Conservation (phyloP, 2,888 invertebrate genomes). For the Saturnia pavonia region DNA sequence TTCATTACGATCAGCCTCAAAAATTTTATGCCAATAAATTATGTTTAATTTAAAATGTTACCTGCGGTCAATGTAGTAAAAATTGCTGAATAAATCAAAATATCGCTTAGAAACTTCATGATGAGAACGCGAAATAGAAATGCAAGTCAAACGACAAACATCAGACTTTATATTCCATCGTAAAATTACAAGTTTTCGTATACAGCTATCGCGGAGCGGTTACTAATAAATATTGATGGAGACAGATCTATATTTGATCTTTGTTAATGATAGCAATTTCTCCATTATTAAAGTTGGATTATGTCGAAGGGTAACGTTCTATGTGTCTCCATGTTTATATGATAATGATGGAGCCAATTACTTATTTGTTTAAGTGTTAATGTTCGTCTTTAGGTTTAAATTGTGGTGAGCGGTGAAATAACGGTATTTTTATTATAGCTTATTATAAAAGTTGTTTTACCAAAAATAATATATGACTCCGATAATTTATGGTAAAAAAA, state of each 20-base stretch:
- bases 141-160: slow-evolving; percentile 48
- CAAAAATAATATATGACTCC: background rate
- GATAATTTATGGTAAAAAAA: slow-evolving; percentile 1
- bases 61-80: slow-evolving; percentile 39
- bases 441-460: slow-evolving; percentile 1
- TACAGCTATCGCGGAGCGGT: slow-evolving; percentile 55
- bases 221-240: slow-evolving; percentile 57
- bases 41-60: slow-evolving; percentile 33
- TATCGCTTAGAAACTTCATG: slow-evolving; percentile 46
- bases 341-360: slow-evolving; percentile 6
- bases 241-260: slow-evolving; percentile 49
- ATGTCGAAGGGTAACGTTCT: slow-evolving; percentile 18
- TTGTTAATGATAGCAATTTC: slow-evolving; percentile 46
- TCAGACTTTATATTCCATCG: slow-evolving; percentile 60
- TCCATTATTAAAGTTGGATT: slow-evolving; percentile 50
- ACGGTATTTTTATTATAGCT: background rate
- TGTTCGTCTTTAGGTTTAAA: background rate
- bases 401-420: background rate
- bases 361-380: slow-evolving; percentile 9
- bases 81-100: slow-evolving; percentile 37
- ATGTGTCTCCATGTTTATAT: background rate
- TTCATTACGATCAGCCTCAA: background rate
- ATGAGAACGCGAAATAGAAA: slow-evolving; percentile 49
- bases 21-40: background rate
- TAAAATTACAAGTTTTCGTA: slow-evolving; percentile 56